Base-by-base conservation (phyloP, 2,113 vertebrate species). In the Alosa alosa region DNA sequence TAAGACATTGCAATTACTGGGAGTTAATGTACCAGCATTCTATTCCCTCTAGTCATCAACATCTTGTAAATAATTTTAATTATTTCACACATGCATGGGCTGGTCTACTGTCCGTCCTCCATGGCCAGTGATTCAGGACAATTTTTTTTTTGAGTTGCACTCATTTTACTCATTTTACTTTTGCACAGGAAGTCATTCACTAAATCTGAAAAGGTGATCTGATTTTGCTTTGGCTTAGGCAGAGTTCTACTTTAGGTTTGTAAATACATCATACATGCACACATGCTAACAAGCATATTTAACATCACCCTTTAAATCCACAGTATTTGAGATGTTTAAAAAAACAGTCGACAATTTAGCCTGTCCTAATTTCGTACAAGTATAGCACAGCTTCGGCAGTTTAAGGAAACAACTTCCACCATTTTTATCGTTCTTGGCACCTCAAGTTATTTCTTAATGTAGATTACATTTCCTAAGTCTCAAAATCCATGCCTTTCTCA, bases 41-140 rank as follows among this genome's bases (percentile, higher is more conserved):
- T 9, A 52, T 52, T 83, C 52, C 52, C 52, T 60, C 15, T 5
- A 22, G 50, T 60, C 82, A 57, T 83, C 82, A 83, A 83, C 47
- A 50, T n/a, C 47, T 55, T 57, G 50, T 20, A 60, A 60, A 83
- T 83, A 20, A 83, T 55, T 60, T 60, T 31, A 83, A 83, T 83
- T 60, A 83, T 52, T 52, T 41, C 52, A 31, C 39, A 39, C 52
- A 41, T 25, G 55, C 31, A 78, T 78, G 72, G 25, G 55, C 15
- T 44, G 25, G 25, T 83, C 47, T 52, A 44, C 55, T 83, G 36
- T 83, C 25, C 50, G 39, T 20, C 52, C 31, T 41, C 50, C 60
- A 60, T 39, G 39, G 36, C 20, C 20, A 57, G 11, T 41, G 11
- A 22, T 36, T 57, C 39, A 13, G 41, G 82, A 55, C 82, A 83